phyloP scores from a whole-genome alignment of 2,797 vertebrate genomes.

The Mus caroli region DNA sequence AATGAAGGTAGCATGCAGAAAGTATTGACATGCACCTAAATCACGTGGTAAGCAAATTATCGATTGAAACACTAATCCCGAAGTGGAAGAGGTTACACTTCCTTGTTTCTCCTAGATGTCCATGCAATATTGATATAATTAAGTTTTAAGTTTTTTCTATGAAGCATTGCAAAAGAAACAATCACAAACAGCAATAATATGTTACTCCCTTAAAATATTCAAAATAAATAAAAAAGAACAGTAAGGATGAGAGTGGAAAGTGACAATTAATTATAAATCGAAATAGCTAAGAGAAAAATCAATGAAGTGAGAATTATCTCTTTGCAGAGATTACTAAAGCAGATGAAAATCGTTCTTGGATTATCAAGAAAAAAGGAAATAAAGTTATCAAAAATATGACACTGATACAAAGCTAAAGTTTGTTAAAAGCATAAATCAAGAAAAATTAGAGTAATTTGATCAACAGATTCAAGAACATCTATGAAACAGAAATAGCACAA shows the following conservation, averaged over 20 bases:
- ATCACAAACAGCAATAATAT: not conserved
- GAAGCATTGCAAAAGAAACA: not conserved
- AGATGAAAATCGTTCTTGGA: not conserved
- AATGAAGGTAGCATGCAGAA: not conserved
- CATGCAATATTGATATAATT: not conserved
- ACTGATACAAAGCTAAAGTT: not conserved
- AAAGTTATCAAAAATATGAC: not conserved
- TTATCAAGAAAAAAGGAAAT: not conserved
- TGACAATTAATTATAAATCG: not conserved
- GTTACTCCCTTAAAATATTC: not conserved
- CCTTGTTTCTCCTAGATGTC: not conserved
- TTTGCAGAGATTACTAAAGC: not conserved
- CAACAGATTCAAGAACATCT: not conserved
- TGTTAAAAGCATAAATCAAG: constrained; percentile 16
- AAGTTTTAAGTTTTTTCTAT: not conserved
- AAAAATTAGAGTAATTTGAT: not conserved
- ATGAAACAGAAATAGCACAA: not conserved
- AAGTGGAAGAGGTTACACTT: too few species aligned
- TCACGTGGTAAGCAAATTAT: not conserved
- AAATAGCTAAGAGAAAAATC: not conserved
- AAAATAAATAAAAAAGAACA: not conserved
- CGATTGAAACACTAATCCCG: not conserved
- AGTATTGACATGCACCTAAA: not conserved
- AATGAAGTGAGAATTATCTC: not conserved
- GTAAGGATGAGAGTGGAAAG: not conserved